Evolutionary conservation across 2,888 invertebrate genomes (phyloP), one percentile per base, ranked within the genome.

Genomic region (Tetramorium bicarinatum): DNA sequence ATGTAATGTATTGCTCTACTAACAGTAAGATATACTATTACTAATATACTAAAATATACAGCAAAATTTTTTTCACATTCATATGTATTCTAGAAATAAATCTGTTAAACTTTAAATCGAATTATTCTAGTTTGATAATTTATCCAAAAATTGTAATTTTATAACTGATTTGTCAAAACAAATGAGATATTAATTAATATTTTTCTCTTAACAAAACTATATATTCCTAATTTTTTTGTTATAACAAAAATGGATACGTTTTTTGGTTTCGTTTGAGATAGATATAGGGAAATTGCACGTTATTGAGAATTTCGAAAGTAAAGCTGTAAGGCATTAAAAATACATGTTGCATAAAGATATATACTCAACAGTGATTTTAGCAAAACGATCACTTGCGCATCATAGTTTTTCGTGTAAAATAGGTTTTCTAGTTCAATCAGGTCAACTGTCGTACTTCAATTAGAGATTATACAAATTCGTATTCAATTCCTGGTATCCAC

Each of bases 401-500:
- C 29, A 34, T 34, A 34, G 4, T 34, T 34, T 34, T 59, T 75
- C 83, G 77, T 9, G 13, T 11, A 47, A 64, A 62, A 66, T 52
- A 41, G 54, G 62, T 84, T 85, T 59, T 59, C 85, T 41, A 44
- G 59, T 64, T 79, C 64, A 56, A 74, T 69, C 29, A 34, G 29
- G 62, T 66, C 38, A 71, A 66, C 59, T 52, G 4, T 34, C 3
- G 29, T 34, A 72, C 83, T 87, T 80, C 76, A 64, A 79, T 81
- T 85, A 66, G 85, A 88, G 86, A 91, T 91, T 90, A 90, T 90
- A 89, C 89, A 91, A 88, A 90, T 89, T 87, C 87, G 41, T n/a
- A n/a, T n/a, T n/a, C n/a, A n/a, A n/a, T n/a, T 18, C 29, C 49
- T 74, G 85, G 87, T 87, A 89, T 87, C 83, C 84, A 83, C 79